These are phyloP conservation scores for Anabas testudineus DNA, from an alignment of 2,797 vertebrate genomes.

Conservation along the genomic window DNA sequence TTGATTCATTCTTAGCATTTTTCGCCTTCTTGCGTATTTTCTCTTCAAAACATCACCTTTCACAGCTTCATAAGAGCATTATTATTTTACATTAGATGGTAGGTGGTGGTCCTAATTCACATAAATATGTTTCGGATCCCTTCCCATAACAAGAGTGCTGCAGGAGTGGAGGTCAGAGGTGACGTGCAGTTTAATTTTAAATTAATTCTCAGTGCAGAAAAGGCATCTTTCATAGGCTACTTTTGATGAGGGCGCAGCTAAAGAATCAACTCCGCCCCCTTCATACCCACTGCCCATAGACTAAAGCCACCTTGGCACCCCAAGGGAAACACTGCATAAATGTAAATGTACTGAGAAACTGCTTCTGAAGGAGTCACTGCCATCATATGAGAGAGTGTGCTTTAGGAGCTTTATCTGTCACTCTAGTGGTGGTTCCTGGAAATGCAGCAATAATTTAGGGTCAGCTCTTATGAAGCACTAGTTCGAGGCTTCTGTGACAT, in stretches of 20 bases:
- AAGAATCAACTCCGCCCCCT: slow-evolving; percentile 41
- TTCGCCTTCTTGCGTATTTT: slow-evolving; percentile 31
- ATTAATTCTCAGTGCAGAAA: slow-evolving; percentile 78
- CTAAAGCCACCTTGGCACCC: slow-evolving; percentile 55
- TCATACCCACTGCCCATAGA: slow-evolving; percentile 39
- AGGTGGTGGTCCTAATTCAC: slow-evolving; percentile 35
- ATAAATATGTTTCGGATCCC: slow-evolving; percentile 61
- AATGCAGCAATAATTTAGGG: slow-evolving; percentile 59
- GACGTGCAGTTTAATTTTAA: slow-evolving; percentile 70
- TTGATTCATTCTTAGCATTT: slow-evolving; percentile 22
- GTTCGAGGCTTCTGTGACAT: slow-evolving; percentile 55
- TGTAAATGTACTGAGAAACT: slow-evolving; percentile 61
- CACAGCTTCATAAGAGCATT: slow-evolving; percentile 34
- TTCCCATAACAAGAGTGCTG: slow-evolving; percentile 33
- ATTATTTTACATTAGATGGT: slow-evolving; percentile 48
- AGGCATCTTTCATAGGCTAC: slow-evolving; percentile 74
- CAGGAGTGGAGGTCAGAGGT: slow-evolving; percentile 74
- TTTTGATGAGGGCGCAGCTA: slow-evolving; percentile 65
- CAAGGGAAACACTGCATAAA: slow-evolving; percentile 72
- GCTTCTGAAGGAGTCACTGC: slow-evolving; percentile 50
- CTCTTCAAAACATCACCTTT: slow-evolving; percentile 29
- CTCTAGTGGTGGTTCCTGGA: slow-evolving; percentile 62
- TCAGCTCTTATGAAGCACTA: slow-evolving; percentile 59
- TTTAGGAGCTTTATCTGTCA: slow-evolving; percentile 26
- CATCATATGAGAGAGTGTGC: slow-evolving; percentile 23